Percentiles rank a stretch among this genome's conserved stretches.
These are phyloP conservation scores for Labeo catla DNA, from an alignment of 2,113 vertebrate genomes.

Conservation along the genomic window DNA sequence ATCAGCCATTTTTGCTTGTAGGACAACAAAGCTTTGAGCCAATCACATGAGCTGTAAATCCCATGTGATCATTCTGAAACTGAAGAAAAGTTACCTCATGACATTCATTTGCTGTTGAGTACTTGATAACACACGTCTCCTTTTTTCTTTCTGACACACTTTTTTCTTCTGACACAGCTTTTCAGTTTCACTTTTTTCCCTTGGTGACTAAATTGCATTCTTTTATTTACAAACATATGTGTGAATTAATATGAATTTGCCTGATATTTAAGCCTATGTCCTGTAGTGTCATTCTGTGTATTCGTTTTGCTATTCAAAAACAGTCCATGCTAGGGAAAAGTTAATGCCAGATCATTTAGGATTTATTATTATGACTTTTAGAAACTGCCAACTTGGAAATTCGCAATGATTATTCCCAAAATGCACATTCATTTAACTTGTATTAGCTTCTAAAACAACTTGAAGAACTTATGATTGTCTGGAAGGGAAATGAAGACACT, in stretches of 20 bases:
- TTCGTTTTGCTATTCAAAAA: background rate
- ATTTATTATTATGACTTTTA: background rate
- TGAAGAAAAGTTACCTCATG: background rate
- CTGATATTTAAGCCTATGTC: background rate
- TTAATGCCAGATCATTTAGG: background rate
- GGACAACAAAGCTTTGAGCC: background rate
- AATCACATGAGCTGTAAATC: background rate
- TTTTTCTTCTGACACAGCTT: background rate
- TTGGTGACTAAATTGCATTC: background rate
- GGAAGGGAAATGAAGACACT: background rate
- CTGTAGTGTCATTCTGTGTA: background rate
- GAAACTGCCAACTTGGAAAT: background rate
- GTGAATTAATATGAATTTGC: background rate
- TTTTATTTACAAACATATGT: background rate
- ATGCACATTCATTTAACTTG: background rate
- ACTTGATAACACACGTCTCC: background rate
- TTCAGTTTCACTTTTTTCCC: background rate
- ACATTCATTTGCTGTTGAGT: background rate
- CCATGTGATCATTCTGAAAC: background rate
- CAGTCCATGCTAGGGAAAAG: background rate
- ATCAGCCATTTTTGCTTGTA: background rate
- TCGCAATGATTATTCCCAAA: background rate
- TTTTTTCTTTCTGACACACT: background rate
- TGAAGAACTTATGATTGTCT: background rate
- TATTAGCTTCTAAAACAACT: constrained; percentile 9